Evolutionary conservation across 2,888 invertebrate species (phyloP), one percentile per base, ranked within the genome.

Genomic region (Limnephilus marmoratus): DNA sequence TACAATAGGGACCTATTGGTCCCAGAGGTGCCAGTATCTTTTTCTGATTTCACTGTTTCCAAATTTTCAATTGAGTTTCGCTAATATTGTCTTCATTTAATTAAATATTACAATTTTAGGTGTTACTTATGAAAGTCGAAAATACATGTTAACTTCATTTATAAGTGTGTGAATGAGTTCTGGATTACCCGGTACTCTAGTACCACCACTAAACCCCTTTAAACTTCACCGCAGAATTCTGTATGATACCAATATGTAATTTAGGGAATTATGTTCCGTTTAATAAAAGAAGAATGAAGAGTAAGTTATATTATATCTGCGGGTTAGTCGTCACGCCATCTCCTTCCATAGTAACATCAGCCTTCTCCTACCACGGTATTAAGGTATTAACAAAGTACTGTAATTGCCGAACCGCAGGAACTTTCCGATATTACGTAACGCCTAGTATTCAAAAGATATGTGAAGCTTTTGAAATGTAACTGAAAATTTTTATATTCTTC

Each of bases 261-360:
- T 85, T 85, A n/a, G 85, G 85, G 85, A n/a, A 85, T 86, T 86
- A 86, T 34, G 68, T 37, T 29, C 31, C 31, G 68, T 88, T 68
- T 88, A 80, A 68, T 68, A 68, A 88, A 31, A 45, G 83, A n/a
- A 37, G 24, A 85, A 85, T 49, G 45, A 85, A 86, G 49, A 45
- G 37, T 85, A 37, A 24, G 24, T 83, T 83, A 37, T 37, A 34
- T 83, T 37, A 37, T 13, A 41, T 34, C 3, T 83, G 11, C 86
- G 86, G 68, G 68, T 29, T 45, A 24, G 86, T 45, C 85, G 86
- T 86, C 86, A 86, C 86, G 86, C 86, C 49, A 86, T 86, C 24
- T 18, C 85, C n/a, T 68, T 7, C 68, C 53, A 68, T 24, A 68
- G 68, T 7, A 53, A 5, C 68, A 68, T 68, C 68, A 5, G 24